These are phyloP conservation scores for Bucorvus abyssinicus DNA, from an alignment of 2,797 vertebrate species.

Conservation along the genomic window DNA sequence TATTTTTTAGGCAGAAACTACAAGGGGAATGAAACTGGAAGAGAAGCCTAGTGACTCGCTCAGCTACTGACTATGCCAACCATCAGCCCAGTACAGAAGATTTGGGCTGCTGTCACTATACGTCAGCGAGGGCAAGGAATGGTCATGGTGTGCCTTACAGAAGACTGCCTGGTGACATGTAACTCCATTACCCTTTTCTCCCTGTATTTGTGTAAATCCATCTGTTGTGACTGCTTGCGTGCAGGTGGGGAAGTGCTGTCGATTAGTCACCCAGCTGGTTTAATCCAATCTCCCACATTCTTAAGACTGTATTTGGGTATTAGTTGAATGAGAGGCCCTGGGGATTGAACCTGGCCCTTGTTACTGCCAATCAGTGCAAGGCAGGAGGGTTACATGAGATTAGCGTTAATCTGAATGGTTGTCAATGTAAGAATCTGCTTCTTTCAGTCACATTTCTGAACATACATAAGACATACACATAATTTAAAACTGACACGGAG, in stretches of 20 bases:
- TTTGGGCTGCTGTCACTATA: not conserved
- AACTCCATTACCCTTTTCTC: not conserved
- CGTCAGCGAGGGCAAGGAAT: not conserved
- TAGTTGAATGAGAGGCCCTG: not conserved
- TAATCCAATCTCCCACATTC: not conserved
- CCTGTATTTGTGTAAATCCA: not conserved
- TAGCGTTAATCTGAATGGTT: not conserved
- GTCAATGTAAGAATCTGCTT: not conserved
- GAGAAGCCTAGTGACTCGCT: not conserved
- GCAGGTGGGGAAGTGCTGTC: not conserved
- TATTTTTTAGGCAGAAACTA: not conserved
- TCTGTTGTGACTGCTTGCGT: not conserved
- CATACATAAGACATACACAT: not conserved
- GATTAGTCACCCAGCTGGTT: not conserved
- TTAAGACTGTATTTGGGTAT: not conserved
- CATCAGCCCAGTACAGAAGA: not conserved
- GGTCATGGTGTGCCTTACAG: not conserved
- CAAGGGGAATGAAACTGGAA: not conserved
- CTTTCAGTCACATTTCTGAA: not conserved
- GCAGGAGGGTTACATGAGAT: not conserved
- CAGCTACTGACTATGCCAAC: not conserved
- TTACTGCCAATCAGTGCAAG: not conserved
- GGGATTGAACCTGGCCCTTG: not conserved
- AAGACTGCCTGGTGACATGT: accelerated
- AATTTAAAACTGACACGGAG: not conserved